A percentile compares a stretch with the other conserved stretches of the same genome.
Evolutionary conservation across 2,888 invertebrate genomes (phyloP).

Genomic region (Athrips mouffetella): DNA sequence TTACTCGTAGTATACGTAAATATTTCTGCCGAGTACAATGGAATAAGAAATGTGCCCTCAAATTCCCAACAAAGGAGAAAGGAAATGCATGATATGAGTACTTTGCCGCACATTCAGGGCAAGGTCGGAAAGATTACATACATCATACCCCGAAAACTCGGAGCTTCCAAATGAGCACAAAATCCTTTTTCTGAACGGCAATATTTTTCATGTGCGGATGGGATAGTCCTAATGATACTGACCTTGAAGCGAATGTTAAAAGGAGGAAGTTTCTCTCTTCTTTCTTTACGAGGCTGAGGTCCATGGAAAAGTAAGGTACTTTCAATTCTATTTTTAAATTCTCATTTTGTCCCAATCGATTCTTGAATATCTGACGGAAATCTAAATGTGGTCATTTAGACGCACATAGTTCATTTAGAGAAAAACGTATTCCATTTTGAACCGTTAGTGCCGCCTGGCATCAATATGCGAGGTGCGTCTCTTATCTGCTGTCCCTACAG

Average conservation of each 20-base stretch:
- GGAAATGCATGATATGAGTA: not conserved
- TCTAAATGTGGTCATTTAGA: slow-evolving; percentile 64
- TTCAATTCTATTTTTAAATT: slow-evolving; percentile 27
- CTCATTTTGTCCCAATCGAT: slow-evolving; percentile 43
- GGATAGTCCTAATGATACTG: slow-evolving; percentile 1
- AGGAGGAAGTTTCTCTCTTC: slow-evolving; percentile 1
- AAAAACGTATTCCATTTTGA: slow-evolving; percentile 51
- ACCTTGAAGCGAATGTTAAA: slow-evolving; percentile 1
- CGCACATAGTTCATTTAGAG: slow-evolving; percentile 51
- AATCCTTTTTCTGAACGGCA: slow-evolving; percentile 8
- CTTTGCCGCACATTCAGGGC: not conserved
- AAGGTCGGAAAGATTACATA: slow-evolving; percentile 7
- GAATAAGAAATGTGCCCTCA: not conserved
- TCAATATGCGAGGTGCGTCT: slow-evolving; percentile 59
- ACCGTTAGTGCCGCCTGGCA: slow-evolving; percentile 38
- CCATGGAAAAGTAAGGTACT: not conserved
- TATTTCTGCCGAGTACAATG: not conserved
- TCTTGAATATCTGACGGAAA: slow-evolving; percentile 49
- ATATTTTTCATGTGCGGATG: slow-evolving; percentile 10
- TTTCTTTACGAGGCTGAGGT: not conserved
- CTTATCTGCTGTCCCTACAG: slow-evolving; percentile 67
- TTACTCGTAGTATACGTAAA: not conserved
- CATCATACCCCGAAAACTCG: slow-evolving; percentile 7
- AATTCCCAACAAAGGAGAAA: not conserved
- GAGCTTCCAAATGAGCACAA: slow-evolving; percentile 9